phyloP scores from a whole-genome alignment of 1,140 invertebrate genomes.

The Drosophila equinoxialis region DNA sequence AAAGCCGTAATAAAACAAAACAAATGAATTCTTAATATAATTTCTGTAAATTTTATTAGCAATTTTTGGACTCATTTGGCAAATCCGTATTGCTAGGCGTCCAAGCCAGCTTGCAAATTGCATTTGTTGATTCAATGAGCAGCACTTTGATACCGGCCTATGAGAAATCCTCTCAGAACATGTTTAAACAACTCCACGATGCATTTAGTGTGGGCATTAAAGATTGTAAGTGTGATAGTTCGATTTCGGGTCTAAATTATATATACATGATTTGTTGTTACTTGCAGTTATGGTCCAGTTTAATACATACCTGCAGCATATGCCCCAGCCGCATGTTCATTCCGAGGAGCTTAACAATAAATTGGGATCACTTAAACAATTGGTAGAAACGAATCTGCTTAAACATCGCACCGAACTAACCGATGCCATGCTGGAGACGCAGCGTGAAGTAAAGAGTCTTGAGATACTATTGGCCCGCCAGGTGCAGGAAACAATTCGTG shows the following conservation, averaged over 20 bases:
- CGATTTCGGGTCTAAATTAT: background rate
- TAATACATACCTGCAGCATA: slow-evolving; percentile 82
- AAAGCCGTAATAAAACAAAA: background rate
- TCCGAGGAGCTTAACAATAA: slow-evolving; percentile 70
- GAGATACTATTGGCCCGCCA: slow-evolving; percentile 75
- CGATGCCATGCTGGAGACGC: slow-evolving; percentile 74
- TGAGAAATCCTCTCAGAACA: slow-evolving; percentile 92
- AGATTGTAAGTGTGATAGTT: slow-evolving; percentile 89
- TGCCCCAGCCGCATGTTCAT: slow-evolving; percentile 73
- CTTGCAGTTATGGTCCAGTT: slow-evolving; percentile 84
- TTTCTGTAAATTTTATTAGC: slow-evolving; percentile 80
- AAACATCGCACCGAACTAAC: slow-evolving; percentile 71
- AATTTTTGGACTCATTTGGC: slow-evolving; percentile 89
- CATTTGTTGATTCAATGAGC: slow-evolving; percentile 88
- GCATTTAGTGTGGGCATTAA: slow-evolving; percentile 92
- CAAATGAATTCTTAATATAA: background rate
- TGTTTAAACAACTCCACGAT: slow-evolving; percentile 94
- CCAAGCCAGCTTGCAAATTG: slow-evolving; percentile 70
- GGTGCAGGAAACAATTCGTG: slow-evolving; percentile 72
- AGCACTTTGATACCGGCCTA: slow-evolving; percentile 91
- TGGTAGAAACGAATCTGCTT: slow-evolving; percentile 66
- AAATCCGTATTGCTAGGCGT: slow-evolving; percentile 86
- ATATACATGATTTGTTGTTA: background rate
- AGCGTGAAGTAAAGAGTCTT: slow-evolving; percentile 76
- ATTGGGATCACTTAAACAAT: slow-evolving; percentile 61